Base-by-base conservation (phyloP, 2,888 invertebrate genomes). In the Pseudeuparius sepicola region DNA sequence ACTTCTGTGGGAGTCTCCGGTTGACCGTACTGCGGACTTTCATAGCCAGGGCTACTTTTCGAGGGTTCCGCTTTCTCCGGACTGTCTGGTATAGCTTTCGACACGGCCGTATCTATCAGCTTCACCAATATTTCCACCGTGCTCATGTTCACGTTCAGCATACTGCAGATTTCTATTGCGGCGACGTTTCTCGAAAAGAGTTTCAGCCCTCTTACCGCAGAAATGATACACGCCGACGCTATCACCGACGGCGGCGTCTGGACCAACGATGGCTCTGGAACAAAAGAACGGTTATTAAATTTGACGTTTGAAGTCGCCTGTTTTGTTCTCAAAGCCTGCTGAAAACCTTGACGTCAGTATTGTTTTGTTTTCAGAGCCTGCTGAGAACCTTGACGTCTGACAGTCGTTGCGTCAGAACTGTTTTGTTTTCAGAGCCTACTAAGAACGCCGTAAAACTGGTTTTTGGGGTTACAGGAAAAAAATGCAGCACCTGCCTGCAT, bases 201-300 rank as follows among this genome's bases (percentile, higher is more conserved):
- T 40, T 64, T 63, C 37, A 76, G 51, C 1, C 79, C 80, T 6
- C 74, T 67, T 6, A 75, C 71, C 1, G 81, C 79, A 1, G 79
- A 76, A 25, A 74, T 70, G 34, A 82, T 68, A 53, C 79, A 78
- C 4, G 79, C 78, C 6, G 75, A 71, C 1, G 81, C 80, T 11
- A 81, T 70, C 53, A 80, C 53, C 1, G 82, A 82, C 14, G 82
- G 78, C 7, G 75, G 72, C 36, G 75, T 75, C 54, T 75, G 67
- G 42, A 81, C 73, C 52, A 82, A 73, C 46, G 73, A 74, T n/a
- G 78, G 75, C 60, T 83, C 83, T 81, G 73, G 18, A 63, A 65
- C 45, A 55, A 55, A 49, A 46, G 42, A 47, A 48, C 46, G 10
- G 15, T 14, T 9, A 11, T 26, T 6, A n/a, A 26, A 26, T 26